phyloP scores from a whole-genome alignment of 2,113 vertebrate species.

The Athene cunicularia region DNA sequence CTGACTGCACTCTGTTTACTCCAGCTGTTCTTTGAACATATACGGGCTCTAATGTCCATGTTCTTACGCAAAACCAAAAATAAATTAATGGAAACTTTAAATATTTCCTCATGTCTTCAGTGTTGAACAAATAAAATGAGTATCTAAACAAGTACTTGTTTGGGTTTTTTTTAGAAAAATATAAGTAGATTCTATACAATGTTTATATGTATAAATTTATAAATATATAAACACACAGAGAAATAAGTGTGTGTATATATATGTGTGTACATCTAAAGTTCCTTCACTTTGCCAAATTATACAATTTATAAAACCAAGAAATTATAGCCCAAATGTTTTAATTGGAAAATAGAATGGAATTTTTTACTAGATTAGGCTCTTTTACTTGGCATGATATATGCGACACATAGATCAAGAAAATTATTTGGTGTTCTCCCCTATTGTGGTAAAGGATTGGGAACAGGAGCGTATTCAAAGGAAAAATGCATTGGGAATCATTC shows the following conservation, averaged over 20 bases:
- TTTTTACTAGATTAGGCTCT: neutral
- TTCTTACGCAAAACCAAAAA: neutral
- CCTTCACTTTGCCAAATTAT: neutral
- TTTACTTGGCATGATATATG: neutral
- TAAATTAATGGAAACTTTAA: neutral
- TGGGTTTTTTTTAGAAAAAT: neutral
- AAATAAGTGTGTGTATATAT: no score
- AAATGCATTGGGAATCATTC: neutral
- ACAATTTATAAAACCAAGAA: neutral
- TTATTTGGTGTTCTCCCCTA: neutral
- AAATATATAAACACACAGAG: neutral
- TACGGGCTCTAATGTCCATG: neutral
- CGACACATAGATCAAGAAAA: neutral
- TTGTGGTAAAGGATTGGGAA: neutral
- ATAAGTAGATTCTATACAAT: neutral
- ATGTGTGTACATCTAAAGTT: neutral
- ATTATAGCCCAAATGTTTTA: neutral
- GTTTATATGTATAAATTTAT: neutral
- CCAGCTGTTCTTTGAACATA: neutral
- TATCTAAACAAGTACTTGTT: accelerated
- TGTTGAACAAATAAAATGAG: neutral
- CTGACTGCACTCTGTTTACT: neutral
- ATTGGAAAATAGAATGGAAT: neutral
- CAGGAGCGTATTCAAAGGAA: neutral
- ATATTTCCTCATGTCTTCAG: neutral